Evolutionary conservation across 2,797 vertebrate species (phyloP).

Genomic region (Anomalospiza imberbis): DNA sequence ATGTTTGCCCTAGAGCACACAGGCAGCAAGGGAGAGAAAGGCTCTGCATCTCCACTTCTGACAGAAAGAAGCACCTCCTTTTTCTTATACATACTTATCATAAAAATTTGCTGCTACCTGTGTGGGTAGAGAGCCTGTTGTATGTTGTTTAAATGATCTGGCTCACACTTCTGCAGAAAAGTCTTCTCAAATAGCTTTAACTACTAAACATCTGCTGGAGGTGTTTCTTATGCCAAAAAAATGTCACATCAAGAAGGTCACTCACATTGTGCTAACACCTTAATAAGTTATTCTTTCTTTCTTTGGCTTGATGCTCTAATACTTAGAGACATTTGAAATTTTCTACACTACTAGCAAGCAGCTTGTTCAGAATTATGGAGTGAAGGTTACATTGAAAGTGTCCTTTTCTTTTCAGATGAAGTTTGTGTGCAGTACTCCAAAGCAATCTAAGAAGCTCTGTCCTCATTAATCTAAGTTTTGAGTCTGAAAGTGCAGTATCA

Average conservation of each 20-base stretch:
- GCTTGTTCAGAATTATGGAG: background rate
- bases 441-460: background rate
- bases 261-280: slow-evolving; percentile 28
- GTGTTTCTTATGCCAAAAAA: slow-evolving; percentile 14
- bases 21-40: background rate
- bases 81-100: background rate
- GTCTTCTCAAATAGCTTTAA: background rate
- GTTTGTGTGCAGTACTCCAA: slow-evolving; percentile 19
- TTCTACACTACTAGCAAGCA: background rate
- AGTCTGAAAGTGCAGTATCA: background rate
- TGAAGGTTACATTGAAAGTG: slow-evolving; percentile 45
- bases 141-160: background rate
- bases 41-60: background rate
- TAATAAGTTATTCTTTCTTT: slow-evolving; percentile 32
- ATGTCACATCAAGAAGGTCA: slow-evolving; percentile 14
- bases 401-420: slow-evolving; percentile 32
- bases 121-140: background rate
- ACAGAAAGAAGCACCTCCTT: background rate
- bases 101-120: background rate
- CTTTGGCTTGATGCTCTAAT: background rate
- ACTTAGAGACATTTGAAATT: slow-evolving; percentile 28
- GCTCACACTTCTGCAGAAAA: background rate
- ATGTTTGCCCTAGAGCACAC: background rate
- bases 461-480: slow-evolving; percentile 6
- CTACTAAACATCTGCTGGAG: slow-evolving; percentile 4